These are phyloP conservation scores for Nudaria mundana DNA, from an alignment of 2,888 invertebrate genomes.

Conservation along the genomic window DNA sequence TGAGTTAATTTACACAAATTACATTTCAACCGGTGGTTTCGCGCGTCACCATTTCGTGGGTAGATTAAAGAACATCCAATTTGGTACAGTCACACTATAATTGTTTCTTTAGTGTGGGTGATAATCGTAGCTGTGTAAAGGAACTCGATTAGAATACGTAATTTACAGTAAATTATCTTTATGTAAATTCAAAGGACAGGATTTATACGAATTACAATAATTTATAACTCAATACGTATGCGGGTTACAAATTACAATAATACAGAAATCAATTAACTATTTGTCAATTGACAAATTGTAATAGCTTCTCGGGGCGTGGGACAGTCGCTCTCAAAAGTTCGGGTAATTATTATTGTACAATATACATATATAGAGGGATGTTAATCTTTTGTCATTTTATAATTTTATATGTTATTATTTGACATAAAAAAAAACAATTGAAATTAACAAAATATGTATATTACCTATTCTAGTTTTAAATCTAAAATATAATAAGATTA, in stretches of 20 bases:
- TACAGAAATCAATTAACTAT: not conserved
- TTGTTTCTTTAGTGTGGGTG: slow-evolving; percentile 5
- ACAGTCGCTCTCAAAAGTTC: too few relatives aligned
- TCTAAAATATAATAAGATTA: too few relatives aligned
- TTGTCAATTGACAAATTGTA: not conserved
- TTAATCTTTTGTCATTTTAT: too few relatives aligned
- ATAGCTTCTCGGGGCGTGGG: too few relatives aligned
- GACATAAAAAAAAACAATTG: too few relatives aligned
- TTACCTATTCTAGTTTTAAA: too few relatives aligned
- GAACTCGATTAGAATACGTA: slow-evolving; percentile 1
- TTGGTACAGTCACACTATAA: slow-evolving; percentile 20
- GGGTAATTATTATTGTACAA: too few relatives aligned
- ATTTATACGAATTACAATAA: not conserved
- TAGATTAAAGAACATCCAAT: slow-evolving; percentile 22
- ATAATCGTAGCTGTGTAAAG: slow-evolving; percentile 3
- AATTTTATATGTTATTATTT: too few relatives aligned
- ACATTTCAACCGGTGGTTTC: slow-evolving; percentile 37
- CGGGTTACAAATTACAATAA: not conserved
- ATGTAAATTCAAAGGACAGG: not conserved
- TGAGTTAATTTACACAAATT: slow-evolving; percentile 50
- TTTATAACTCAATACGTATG: not conserved
- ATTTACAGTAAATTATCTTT: not conserved
- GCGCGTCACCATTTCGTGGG: slow-evolving; percentile 20
- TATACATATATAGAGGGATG: too few relatives aligned
- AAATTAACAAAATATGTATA: too few relatives aligned